A percentile compares a stretch with the other conserved stretches of the same genome.
These are phyloP conservation scores for Bubo blakistoni DNA, from an alignment of 2,113 vertebrate species.

Conservation along the genomic window DNA sequence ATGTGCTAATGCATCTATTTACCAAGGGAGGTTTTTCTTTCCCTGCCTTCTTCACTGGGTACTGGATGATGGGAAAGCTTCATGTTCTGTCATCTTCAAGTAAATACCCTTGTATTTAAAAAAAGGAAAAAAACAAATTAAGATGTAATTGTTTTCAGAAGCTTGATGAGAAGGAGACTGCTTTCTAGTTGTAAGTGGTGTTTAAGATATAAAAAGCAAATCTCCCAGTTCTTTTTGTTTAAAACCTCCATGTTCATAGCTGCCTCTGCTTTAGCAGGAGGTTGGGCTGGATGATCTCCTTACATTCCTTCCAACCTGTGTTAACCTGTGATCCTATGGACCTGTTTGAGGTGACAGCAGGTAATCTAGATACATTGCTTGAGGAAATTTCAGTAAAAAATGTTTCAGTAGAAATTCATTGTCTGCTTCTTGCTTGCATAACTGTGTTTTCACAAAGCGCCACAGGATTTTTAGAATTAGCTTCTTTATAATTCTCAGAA, in stretches of 20 bases:
- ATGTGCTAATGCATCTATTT: not conserved
- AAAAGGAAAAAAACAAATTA: not conserved
- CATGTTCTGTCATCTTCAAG: not conserved
- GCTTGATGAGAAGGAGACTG: not conserved
- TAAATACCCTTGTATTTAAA: not conserved
- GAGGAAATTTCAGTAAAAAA: not conserved
- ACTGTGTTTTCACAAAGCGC: not conserved
- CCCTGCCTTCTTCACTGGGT: not conserved
- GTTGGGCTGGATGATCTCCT: not conserved
- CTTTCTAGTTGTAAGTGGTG: not conserved
- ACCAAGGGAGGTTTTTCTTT: not conserved
- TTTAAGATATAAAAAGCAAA: not conserved
- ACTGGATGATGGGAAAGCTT: not conserved
- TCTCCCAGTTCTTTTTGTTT: not conserved
- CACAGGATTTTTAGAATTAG: not conserved
- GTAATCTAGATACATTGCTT: not conserved
- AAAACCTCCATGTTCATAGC: not conserved
- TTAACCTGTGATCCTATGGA: not conserved
- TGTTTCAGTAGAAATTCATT: not conserved
- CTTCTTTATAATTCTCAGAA: not conserved
- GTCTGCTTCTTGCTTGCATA: not conserved
- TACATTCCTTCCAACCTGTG: not conserved
- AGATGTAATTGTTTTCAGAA: not conserved
- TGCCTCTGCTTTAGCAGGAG: not conserved
- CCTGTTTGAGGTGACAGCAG: not conserved